These are phyloP conservation scores for Ophion slaviceki DNA, from an alignment of 2,888 invertebrate species.

Conservation along the genomic window DNA sequence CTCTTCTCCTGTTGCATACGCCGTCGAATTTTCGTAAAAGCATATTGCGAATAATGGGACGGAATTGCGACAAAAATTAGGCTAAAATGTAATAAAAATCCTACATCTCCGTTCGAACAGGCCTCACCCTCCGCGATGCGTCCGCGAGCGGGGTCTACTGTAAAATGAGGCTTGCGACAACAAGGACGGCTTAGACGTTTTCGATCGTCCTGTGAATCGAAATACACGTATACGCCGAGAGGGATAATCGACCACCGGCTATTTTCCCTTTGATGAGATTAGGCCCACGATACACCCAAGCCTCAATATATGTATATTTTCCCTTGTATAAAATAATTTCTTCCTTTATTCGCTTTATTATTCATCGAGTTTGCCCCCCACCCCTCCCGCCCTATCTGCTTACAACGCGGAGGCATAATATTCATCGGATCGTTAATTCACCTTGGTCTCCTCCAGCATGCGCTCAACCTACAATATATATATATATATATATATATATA, in stretches of 20 bases:
- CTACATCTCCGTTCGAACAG: no score
- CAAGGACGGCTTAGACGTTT: neutral
- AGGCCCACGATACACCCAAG: neutral
- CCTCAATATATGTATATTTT: neutral
- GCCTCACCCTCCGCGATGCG: no score
- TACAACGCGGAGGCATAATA: conserved; percentile 14
- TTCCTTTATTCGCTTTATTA: conserved; percentile 29
- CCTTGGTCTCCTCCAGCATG: conserved; percentile 46
- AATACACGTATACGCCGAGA: neutral
- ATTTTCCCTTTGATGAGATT: conserved; percentile 25
- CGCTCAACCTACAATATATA: conserved; percentile 36
- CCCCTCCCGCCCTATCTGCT: neutral
- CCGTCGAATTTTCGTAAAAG: no score
- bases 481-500: conserved; percentile 36
- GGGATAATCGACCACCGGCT: conserved; percentile 4
- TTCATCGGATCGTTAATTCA: conserved; percentile 61
- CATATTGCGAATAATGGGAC: no score
- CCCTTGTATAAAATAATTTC: neutral
- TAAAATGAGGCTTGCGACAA: neutral
- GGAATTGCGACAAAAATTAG: neutral
- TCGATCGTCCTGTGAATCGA: neutral
- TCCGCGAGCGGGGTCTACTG: no score
- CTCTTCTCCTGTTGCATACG: no score
- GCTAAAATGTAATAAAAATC: no score
- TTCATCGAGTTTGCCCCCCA: conserved; percentile 9